Percentiles rank a stretch among this genome's conserved stretches.
These are phyloP conservation scores for Eulithis prunata DNA, from an alignment of 2,888 invertebrate genomes.

Conservation along the genomic window DNA sequence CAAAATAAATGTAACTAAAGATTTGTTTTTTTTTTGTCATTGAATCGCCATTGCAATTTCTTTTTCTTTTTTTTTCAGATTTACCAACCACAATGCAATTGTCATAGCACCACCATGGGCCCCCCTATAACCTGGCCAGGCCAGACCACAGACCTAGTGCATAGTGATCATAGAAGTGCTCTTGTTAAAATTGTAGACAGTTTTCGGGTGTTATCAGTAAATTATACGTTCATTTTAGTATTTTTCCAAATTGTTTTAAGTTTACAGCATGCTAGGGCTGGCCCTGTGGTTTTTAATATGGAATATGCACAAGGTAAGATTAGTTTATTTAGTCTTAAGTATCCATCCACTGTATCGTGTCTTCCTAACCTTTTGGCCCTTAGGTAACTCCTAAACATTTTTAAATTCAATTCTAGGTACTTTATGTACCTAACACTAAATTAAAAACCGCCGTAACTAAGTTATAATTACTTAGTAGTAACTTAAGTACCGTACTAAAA, in stretches of 20 bases:
- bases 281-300: constrained; percentile 73
- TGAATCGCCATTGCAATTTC: neutral
- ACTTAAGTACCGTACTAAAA: no score
- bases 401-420: no score
- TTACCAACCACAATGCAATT: constrained; percentile 50
- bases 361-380: no score
- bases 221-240: constrained; percentile 65
- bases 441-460: no score
- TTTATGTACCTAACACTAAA: no score
- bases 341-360: no score
- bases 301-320: constrained; percentile 78
- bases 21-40: no score
- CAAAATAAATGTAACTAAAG: no score
- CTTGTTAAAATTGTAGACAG: constrained; percentile 54
- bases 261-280: constrained; percentile 63
- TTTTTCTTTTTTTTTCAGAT: constrained; percentile 60
- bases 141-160: constrained; percentile 46
- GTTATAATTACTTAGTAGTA: no score
- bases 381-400: no score
- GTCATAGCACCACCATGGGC: constrained; percentile 66
- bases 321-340: no score
- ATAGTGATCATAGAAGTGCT: constrained; percentile 50
- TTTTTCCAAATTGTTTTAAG: constrained; percentile 65
- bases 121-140: constrained; percentile 72
- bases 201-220: constrained; percentile 61